phyloP scores from a whole-genome alignment of 2,797 vertebrate genomes.

The Urophycis tenuis region DNA sequence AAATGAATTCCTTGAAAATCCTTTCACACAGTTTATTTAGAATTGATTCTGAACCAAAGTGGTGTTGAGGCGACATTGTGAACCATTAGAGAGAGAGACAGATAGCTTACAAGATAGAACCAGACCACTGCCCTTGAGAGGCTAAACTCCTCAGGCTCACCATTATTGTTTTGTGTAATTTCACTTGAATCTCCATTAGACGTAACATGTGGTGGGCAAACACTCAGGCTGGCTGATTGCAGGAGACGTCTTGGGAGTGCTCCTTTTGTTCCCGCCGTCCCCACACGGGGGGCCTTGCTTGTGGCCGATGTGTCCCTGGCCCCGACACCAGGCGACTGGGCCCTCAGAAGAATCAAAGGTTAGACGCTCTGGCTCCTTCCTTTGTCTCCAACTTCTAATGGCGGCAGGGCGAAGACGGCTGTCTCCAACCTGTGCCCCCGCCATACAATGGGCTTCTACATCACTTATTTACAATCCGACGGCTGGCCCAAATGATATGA shows the following conservation, averaged over 20 bases:
- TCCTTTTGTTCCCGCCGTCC: slow-evolving; percentile 59
- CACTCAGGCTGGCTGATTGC: slow-evolving; percentile 58
- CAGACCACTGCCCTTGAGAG: background rate
- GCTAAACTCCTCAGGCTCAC: slow-evolving; percentile 25
- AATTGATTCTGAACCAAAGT: background rate
- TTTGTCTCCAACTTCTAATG: slow-evolving; percentile 69
- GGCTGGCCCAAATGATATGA: slow-evolving; percentile 67
- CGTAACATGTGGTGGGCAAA: slow-evolving; percentile 60
- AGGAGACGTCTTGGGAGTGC: slow-evolving; percentile 45
- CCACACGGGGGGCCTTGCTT: slow-evolving; percentile 55
- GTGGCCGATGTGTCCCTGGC: slow-evolving; percentile 60
- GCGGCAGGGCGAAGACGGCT: slow-evolving; percentile 69
- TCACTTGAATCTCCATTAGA: slow-evolving; percentile 68
- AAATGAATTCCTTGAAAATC: background rate
- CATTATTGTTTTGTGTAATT: slow-evolving; percentile 57
- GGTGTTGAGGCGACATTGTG: background rate
- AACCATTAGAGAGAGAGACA: background rate
- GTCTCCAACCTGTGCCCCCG: slow-evolving; percentile 71
- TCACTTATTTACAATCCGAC: slow-evolving; percentile 76
- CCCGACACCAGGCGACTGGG: slow-evolving; percentile 60
- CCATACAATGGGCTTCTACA: slow-evolving; percentile 71
- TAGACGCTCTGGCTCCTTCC: slow-evolving; percentile 75
- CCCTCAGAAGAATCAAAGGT: slow-evolving; percentile 75
- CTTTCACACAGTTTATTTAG: background rate
- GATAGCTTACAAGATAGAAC: slow-evolving; percentile 16